Percentiles rank a stretch among this genome's conserved stretches.
These are phyloP conservation scores for Heterodera filipjevi DNA, from an alignment of 2,888 invertebrate genomes.

Conservation along the genomic window DNA sequence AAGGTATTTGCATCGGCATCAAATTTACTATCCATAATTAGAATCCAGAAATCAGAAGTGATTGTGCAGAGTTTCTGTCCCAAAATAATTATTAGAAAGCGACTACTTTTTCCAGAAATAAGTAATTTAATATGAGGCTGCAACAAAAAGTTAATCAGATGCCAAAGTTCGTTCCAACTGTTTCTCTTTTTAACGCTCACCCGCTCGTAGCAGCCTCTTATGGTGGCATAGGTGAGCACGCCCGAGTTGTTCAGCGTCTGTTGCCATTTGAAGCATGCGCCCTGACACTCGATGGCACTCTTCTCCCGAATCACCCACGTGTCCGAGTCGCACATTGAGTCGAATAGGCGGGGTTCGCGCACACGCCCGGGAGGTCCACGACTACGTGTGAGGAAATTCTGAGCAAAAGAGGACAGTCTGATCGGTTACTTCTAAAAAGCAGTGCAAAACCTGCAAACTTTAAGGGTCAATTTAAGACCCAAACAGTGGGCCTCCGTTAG, in stretches of 20 bases:
- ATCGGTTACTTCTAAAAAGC: no score
- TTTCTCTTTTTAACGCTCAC: conserved; percentile 31
- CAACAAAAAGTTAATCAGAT: no score
- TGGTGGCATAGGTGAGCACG: conserved; percentile 55
- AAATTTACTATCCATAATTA: no score
- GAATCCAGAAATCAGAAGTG: no score
- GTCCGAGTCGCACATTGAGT: conserved; percentile 55
- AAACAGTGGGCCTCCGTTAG: no score
- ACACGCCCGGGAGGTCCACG: conserved; percentile 56
- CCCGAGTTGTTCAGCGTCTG: conserved; percentile 60
- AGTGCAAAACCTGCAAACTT: no score
- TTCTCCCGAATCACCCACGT: conserved; percentile 58
- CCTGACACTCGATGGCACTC: conserved; percentile 57
- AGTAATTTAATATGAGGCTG: no score
- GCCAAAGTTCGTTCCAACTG: not conserved
- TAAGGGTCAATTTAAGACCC: no score
- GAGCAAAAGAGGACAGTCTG: no score
- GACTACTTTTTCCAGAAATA: not conserved
- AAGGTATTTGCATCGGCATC: no score
- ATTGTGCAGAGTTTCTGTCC: no score
- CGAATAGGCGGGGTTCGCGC: conserved; percentile 50
- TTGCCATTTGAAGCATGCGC: conserved; percentile 61
- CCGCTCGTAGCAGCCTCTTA: conserved; percentile 58
- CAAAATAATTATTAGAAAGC: no score
- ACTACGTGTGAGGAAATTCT: conserved; percentile 59